Percentiles rank a stretch among this genome's conserved stretches.
Conservation (phyloP, 2,888 invertebrate genomes). For the Dromius quadrimaculatus region DNA sequence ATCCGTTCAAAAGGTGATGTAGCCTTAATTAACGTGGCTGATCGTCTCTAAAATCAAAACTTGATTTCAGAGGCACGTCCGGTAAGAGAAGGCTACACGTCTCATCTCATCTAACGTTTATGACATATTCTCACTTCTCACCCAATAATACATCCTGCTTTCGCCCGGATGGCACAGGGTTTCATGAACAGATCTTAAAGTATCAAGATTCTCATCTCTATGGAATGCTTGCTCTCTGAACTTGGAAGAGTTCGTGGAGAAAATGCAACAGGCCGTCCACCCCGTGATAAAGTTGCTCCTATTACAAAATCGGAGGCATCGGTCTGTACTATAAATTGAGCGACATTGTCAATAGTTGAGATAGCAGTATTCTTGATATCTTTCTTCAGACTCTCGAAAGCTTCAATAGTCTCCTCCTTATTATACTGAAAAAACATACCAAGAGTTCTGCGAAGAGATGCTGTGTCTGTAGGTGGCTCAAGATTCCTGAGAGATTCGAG, state of each 20-base stretch:
- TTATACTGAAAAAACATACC: neutral
- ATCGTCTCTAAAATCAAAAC: constrained; percentile 49
- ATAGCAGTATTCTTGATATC: neutral
- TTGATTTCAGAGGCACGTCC: constrained; percentile 54
- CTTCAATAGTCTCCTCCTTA: neutral
- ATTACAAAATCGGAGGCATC: constrained; percentile 8
- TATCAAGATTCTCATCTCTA: constrained; percentile 33
- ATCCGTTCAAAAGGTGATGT: constrained; percentile 54
- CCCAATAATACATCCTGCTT: constrained; percentile 54
- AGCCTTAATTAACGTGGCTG: constrained; percentile 52
- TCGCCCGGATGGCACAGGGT: too few relatives aligned
- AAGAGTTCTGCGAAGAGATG: neutral
- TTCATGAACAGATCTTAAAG: constrained; percentile 45
- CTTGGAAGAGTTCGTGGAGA: constrained; percentile 48
- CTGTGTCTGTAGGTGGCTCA: neutral
- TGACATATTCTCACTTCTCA: constrained; percentile 52
- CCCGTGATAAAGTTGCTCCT: neutral
- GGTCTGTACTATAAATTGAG: neutral
- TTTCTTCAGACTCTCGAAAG: neutral
- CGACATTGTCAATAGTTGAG: neutral
- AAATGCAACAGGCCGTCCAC: constrained; percentile 41
- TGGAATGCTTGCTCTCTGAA: constrained; percentile 22
- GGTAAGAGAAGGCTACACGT: constrained; percentile 43
- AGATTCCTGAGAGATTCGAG: neutral
- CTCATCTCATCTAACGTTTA: constrained; percentile 52